These are phyloP conservation scores for Andrena trimmerana DNA, from an alignment of 2,888 invertebrate species.

Conservation along the genomic window DNA sequence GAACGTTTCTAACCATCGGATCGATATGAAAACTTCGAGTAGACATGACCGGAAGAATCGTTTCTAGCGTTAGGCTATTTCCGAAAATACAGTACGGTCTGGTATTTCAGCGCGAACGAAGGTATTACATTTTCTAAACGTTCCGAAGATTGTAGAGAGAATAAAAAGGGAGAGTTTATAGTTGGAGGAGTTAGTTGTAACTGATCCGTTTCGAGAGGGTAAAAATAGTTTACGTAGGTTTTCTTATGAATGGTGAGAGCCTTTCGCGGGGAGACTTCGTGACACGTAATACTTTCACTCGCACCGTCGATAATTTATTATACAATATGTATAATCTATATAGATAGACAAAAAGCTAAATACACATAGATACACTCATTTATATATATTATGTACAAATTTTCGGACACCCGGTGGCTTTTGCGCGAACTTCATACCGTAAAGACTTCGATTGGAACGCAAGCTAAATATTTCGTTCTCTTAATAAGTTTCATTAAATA, in stretches of 20 bases:
- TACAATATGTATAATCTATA: constrained; percentile 24
- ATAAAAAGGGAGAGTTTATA: neutral
- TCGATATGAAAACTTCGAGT: constrained; percentile 31
- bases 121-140: constrained; percentile 23
- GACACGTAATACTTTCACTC: constrained; percentile 34
- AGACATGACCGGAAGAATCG: constrained; percentile 13
- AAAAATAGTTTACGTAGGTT: neutral
- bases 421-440: constrained; percentile 28
- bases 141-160: neutral
- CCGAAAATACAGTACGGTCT: constrained; percentile 16
- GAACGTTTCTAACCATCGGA: constrained; percentile 4
- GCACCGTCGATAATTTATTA: constrained; percentile 13
- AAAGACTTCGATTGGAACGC: constrained; percentile 39
- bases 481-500: constrained; percentile 49
- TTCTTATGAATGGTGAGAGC: neutral
- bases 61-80: neutral
- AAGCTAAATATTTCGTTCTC: constrained; percentile 32
- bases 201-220: neutral
- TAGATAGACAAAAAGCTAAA: constrained; percentile 37
- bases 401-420: constrained; percentile 50
- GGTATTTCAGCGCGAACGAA: constrained; percentile 14
- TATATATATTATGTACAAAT: constrained; percentile 44
- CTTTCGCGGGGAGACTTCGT: neutral
- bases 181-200: neutral
- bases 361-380: constrained; percentile 42